phyloP scores from a whole-genome alignment of 2,797 vertebrate species.

The Helarctos malayanus region DNA sequence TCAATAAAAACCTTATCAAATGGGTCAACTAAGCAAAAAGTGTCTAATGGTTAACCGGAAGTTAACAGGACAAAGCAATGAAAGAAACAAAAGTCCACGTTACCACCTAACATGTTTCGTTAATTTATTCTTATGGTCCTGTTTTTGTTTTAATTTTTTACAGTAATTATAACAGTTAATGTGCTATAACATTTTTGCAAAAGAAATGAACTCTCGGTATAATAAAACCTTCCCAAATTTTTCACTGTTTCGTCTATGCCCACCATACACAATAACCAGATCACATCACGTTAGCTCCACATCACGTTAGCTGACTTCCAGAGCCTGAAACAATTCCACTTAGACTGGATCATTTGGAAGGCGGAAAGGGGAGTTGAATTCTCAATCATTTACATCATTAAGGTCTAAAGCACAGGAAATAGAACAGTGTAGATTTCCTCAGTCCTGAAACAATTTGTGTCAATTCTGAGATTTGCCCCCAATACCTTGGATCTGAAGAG shows the following conservation, averaged over 20 bases:
- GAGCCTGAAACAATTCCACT: not conserved
- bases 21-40: not conserved
- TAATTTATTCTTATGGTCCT: conserved; percentile 59
- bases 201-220: conserved; percentile 47
- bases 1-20: not conserved
- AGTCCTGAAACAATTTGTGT: not conserved
- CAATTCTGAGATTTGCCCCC: not conserved
- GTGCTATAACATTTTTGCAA: conserved; percentile 16
- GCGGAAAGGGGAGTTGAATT: not conserved
- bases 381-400: not conserved
- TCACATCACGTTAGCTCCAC: rapidly evolving
- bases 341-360: not conserved
- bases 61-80: not conserved
- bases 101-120: not conserved
- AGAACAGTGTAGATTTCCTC: not conserved
- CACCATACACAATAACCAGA: not conserved
- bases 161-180: conserved; percentile 53
- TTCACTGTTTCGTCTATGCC: not conserved
- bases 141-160: conserved; percentile 69
- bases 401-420: not conserved
- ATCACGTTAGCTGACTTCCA: not conserved
- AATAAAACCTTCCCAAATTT: conserved; percentile 47
- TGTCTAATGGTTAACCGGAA: not conserved
- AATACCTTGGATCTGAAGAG: not conserved
- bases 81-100: not conserved